A percentile compares a stretch with the other conserved stretches of the same genome.
Conservation (phyloP, 2,888 invertebrate genomes). For the Rhabditoides inermis region DNA sequence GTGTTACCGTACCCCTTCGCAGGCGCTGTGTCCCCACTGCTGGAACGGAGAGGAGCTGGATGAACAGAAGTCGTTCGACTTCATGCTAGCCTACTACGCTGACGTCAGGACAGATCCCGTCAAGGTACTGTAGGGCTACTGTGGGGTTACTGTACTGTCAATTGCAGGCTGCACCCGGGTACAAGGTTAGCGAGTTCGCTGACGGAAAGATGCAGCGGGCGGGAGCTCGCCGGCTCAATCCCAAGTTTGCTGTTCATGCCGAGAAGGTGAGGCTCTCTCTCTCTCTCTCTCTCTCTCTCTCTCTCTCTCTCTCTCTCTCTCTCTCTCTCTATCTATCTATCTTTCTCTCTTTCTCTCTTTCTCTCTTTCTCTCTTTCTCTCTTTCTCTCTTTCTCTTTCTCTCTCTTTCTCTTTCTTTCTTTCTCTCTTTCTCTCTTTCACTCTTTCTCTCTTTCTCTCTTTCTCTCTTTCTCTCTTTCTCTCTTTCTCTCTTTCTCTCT, state of each 20-base stretch:
- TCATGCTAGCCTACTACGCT: conserved; percentile 42
- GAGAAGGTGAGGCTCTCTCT: conserved; percentile 22
- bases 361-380: too few relatives aligned
- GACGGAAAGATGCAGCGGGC: conserved; percentile 43
- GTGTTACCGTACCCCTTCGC: too few relatives aligned
- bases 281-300: too few relatives aligned
- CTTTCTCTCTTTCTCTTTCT: too few relatives aligned
- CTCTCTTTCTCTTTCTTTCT: neutral
- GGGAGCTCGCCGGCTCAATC: conserved; percentile 42
- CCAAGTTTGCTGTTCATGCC: conserved; percentile 42
- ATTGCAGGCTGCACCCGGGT: conserved; percentile 39
- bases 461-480: too few relatives aligned
- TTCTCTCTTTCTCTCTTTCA: too few relatives aligned
- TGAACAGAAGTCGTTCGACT: conserved; percentile 35
- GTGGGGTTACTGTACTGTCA: neutral
- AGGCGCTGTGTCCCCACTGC: conserved; percentile 34
- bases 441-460: too few relatives aligned
- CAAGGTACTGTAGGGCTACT: conserved; percentile 18
- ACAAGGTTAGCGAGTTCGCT: conserved; percentile 44
- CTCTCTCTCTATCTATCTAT: too few relatives aligned
- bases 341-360: too few relatives aligned
- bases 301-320: too few relatives aligned
- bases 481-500: too few relatives aligned
- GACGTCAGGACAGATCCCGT: conserved; percentile 40
- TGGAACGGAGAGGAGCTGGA: conserved; percentile 32